Conservation (phyloP, 2,888 invertebrate species). For the Watsonalla binaria region DNA sequence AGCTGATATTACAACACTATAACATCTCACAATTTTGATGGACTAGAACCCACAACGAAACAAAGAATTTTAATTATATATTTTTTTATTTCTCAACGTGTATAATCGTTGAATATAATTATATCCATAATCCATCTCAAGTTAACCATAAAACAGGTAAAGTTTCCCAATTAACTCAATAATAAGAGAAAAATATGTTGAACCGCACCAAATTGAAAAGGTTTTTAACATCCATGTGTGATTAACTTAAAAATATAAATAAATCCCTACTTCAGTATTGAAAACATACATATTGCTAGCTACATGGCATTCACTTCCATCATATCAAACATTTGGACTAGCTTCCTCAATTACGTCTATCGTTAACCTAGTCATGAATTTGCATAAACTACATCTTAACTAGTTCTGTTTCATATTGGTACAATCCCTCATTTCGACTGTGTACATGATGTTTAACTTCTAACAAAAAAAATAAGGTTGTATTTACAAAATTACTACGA, state of each 20-base stretch:
- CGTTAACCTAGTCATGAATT: constrained; percentile 65
- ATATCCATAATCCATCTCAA: too few species aligned
- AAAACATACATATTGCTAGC: constrained; percentile 46
- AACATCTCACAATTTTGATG: constrained; percentile 66
- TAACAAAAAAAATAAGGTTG: constrained; percentile 36
- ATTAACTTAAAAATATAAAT: constrained; percentile 19
- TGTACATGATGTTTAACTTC: constrained; percentile 41
- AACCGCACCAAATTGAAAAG: constrained; percentile 27
- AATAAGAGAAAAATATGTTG: neutral
- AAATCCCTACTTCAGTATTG: constrained; percentile 33
- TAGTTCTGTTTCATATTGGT: constrained; percentile 47
- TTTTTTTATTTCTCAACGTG: constrained; percentile 53
- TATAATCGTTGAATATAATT: constrained; percentile 4
- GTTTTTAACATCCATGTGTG: constrained; percentile 25
- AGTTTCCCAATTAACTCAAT: too few species aligned
- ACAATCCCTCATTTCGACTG: constrained; percentile 41
- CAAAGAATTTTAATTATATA: constrained; percentile 43
- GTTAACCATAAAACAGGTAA: too few species aligned
- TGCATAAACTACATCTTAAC: constrained; percentile 46
- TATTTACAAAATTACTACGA: constrained; percentile 47
- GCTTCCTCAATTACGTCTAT: constrained; percentile 71
- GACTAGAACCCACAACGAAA: constrained; percentile 75
- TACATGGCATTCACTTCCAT: constrained; percentile 72
- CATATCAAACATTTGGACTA: constrained; percentile 76
- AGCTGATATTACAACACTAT: constrained; percentile 56